Conservation (phyloP, 1,140 invertebrate species). For the Vanessa tameamea region DNA sequence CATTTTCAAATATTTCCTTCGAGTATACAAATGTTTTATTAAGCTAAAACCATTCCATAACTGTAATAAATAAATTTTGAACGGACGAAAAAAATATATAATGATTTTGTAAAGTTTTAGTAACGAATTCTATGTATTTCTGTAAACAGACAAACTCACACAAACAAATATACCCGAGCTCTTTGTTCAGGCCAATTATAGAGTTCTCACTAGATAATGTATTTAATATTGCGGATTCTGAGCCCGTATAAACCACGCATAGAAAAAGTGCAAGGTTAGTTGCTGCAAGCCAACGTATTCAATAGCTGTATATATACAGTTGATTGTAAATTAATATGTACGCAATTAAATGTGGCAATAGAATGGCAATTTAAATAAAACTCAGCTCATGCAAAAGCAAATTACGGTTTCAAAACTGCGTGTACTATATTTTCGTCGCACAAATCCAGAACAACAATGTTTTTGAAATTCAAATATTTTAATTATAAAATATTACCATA, state of each 20-base stretch:
- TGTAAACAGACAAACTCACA: conserved; percentile 37
- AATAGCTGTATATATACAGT: not conserved
- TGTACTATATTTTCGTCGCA: not conserved
- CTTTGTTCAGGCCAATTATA: conserved; percentile 61
- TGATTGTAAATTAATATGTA: conserved; percentile 2
- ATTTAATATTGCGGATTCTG: conserved; percentile 32
- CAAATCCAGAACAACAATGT: too few species aligned
- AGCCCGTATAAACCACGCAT: conserved; percentile 51
- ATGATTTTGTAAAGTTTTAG: not conserved
- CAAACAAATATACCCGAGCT: conserved; percentile 3
- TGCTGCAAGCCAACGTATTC: conserved; percentile 16
- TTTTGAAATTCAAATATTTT: too few species aligned
- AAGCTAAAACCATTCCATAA: not conserved
- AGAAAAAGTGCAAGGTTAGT: conserved; percentile 56
- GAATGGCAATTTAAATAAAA: conserved; percentile 3
- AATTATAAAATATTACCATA: too few species aligned
- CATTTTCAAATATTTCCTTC: conserved; percentile 6
- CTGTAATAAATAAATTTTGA: not conserved
- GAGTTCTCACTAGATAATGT: conserved; percentile 64
- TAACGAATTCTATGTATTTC: not conserved
- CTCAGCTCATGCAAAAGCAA: not conserved
- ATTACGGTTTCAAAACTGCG: not conserved
- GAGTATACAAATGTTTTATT: not conserved
- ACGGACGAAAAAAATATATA: not conserved
- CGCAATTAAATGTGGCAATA: conserved; percentile 7